Evolutionary conservation across 1,140 invertebrate genomes (phyloP).

Genomic region (Scaptomyza pallida): DNA sequence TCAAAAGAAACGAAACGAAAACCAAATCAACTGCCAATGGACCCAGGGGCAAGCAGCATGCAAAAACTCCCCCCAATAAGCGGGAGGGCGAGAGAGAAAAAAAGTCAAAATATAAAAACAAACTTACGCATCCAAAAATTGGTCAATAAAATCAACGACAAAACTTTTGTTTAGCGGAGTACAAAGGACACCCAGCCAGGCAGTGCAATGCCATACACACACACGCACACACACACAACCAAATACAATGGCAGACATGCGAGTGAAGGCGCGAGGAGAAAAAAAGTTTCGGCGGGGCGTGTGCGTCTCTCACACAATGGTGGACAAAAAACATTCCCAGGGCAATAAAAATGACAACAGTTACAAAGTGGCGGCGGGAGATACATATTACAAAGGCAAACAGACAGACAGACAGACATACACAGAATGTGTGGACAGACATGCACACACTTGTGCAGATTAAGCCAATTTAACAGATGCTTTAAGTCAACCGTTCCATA

Average conservation of each 20-base stretch:
- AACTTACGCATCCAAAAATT: constrained; percentile 81
- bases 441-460: constrained; percentile 50
- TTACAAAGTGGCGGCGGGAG: constrained; percentile 78
- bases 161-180: constrained; percentile 71
- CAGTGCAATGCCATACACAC: constrained; percentile 6
- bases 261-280: constrained; percentile 21
- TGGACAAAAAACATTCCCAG: constrained; percentile 79
- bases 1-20: constrained; percentile 51
- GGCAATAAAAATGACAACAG: constrained; percentile 83
- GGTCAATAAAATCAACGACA: constrained; percentile 81
- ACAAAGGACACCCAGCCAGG: constrained; percentile 72
- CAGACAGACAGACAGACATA: constrained; percentile 36
- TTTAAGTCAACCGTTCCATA: constrained; percentile 57
- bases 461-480: constrained; percentile 62
- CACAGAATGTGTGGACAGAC: constrained; percentile 54
- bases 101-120: constrained; percentile 34
- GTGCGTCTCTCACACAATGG: constrained; percentile 55
- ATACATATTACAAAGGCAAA: constrained; percentile 64
- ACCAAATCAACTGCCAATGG: constrained; percentile 47
- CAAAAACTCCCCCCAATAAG: constrained; percentile 55
- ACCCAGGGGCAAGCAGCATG: constrained; percentile 50
- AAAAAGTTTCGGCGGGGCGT: constrained; percentile 60
- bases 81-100: constrained; percentile 27
- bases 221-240: constrained; percentile 18
- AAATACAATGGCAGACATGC: constrained; percentile 10